A percentile compares a stretch with the other conserved stretches of the same genome.
These are phyloP conservation scores for Conchocele bisecta DNA, from an alignment of 2,888 invertebrate genomes.

Conservation along the genomic window DNA sequence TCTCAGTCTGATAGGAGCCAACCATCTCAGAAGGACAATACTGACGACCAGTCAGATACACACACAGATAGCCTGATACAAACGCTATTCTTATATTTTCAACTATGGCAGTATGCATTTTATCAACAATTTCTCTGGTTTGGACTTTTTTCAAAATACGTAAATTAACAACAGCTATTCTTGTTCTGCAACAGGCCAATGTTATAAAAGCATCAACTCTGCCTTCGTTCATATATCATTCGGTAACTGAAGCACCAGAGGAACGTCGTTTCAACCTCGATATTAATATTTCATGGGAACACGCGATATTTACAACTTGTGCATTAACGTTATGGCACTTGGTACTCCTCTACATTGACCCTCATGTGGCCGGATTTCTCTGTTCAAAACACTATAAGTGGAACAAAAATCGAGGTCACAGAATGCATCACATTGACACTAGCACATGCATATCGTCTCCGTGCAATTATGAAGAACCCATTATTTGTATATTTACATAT, in stretches of 20 bases:
- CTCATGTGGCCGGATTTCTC: too few relatives aligned
- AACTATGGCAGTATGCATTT: background rate
- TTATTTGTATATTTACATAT: too few relatives aligned
- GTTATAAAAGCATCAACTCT: constrained; percentile 5
- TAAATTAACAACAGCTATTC: constrained; percentile 6
- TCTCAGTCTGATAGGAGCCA: too few relatives aligned
- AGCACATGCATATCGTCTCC: too few relatives aligned
- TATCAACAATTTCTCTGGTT: background rate
- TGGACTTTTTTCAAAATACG: background rate
- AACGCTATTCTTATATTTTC: constrained; percentile 13
- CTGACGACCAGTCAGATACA: too few relatives aligned
- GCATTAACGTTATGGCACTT: too few relatives aligned
- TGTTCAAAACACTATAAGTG: too few relatives aligned
- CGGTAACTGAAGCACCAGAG: background rate
- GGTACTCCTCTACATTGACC: too few relatives aligned
- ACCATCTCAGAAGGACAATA: too few relatives aligned
- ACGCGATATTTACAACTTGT: constrained; percentile 8
- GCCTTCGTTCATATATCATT: constrained; percentile 22
- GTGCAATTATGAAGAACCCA: too few relatives aligned
- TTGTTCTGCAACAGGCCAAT: constrained; percentile 11
- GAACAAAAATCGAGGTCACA: too few relatives aligned
- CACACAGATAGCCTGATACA: constrained; percentile 25
- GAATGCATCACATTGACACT: too few relatives aligned
- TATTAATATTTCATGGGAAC: constrained; percentile 4
- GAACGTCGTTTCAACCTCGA: background rate